Base-by-base conservation (phyloP, 1,140 invertebrate genomes). In the Tetramorium parvispinum region DNA sequence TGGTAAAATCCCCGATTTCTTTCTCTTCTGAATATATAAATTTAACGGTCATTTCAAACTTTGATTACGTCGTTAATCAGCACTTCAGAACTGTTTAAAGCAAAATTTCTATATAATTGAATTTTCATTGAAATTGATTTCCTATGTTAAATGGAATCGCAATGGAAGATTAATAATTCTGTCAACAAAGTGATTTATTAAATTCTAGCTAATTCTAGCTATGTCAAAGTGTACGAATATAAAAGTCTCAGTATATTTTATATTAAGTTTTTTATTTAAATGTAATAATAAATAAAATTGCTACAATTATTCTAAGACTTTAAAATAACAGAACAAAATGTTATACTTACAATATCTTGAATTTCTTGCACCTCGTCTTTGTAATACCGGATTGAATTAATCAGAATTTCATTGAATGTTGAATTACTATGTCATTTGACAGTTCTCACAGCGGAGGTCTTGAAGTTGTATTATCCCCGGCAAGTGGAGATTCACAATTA, bases 401-500 rank as follows among this genome's bases (percentile, higher is more conserved):
- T 32, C 13, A 40, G 32, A 40, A 4, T 40, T 40, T 40, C 10
- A 66, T 40, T 21, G 37, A 21, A 66, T 0, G 1, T 18, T 37
- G 7, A 37, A 10, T 51, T 18, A n/a, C 10, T 61, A 13, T 78
- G 43, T n/a, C 18, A 2, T n/a, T 32, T 21, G 16, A 37, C 87
- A 96, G 96, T 97, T 11, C 95, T 97, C 1, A 92, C 97, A 88
- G 97, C 97, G 0, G 97, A 97, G 93, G 96, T 97, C 16, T 90
- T 97, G 2, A 97, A 96, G 85, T 93, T 96, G 0, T 96, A 96
- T 85, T 96, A 96, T 91, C 97, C 97, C 0, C 97, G 96, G 85
- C 88, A 97, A 2, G 96, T 97, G 3, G 97, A 97, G 49, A 92
- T 97, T 78, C 97, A 97, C 89, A 97, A 97, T 90, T 97, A 97